Percentiles rank a stretch among this genome's conserved stretches.
These are phyloP conservation scores for Cyphomyrus plagiostoma DNA, from an alignment of 2,113 vertebrate genomes.

Conservation along the genomic window DNA sequence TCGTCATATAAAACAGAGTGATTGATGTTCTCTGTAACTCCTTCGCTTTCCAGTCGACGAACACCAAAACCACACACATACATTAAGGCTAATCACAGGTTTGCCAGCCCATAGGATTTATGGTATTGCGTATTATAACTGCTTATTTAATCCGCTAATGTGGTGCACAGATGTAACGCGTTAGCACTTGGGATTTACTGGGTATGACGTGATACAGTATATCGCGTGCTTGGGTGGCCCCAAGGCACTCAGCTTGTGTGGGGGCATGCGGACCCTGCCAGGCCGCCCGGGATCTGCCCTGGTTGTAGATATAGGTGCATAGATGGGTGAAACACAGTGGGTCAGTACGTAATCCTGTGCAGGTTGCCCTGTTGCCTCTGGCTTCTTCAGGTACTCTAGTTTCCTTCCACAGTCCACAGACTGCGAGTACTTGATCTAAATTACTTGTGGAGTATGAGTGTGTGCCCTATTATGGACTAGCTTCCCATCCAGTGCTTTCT, in stretches of 20 bases:
- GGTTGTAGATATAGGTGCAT: neutral
- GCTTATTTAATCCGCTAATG: neutral
- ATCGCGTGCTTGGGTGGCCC: neutral
- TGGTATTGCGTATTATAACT: neutral
- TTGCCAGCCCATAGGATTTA: neutral
- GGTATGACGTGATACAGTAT: neutral
- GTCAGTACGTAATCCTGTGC: neutral
- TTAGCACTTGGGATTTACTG: neutral
- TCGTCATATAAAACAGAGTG: neutral
- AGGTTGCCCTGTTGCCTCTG: neutral
- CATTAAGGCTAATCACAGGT: neutral
- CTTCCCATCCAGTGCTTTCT: neutral
- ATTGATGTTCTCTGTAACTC: neutral
- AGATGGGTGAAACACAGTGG: neutral
- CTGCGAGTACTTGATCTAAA: neutral
- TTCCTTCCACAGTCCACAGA: neutral
- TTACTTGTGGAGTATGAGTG: neutral
- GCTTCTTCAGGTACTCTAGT: neutral
- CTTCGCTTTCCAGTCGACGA: neutral
- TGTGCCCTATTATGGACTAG: neutral
- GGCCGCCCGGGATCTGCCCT: neutral
- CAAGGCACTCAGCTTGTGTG: neutral
- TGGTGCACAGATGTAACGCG: neutral
- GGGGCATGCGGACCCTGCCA: neutral
- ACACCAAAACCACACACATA: neutral